Percentiles rank a stretch among this genome's conserved stretches.
Conservation (phyloP, 1,140 invertebrate species). For the Leptestheria dahalacensis region DNA sequence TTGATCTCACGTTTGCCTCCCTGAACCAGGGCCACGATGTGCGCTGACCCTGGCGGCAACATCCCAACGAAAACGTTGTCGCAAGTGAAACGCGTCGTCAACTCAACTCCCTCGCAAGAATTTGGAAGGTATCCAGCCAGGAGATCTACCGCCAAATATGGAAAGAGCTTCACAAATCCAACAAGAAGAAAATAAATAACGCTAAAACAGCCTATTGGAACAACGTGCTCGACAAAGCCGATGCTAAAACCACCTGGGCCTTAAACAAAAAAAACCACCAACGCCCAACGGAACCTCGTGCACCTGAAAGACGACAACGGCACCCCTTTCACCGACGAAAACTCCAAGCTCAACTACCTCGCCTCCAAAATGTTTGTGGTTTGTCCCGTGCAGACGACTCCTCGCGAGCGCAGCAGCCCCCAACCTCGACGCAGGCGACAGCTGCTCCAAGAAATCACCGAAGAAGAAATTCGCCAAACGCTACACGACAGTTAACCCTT, state of each 20-base stretch:
- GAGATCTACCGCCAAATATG: background rate
- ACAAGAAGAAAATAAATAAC: background rate
- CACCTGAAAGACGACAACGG: slow-evolving; percentile 4
- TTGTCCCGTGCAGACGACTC: background rate
- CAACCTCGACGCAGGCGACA: background rate
- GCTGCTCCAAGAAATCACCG: background rate
- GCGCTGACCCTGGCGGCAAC: too few relatives aligned
- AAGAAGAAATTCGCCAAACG: background rate
- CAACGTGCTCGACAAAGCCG: background rate
- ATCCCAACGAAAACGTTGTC: background rate
- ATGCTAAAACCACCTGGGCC: background rate
- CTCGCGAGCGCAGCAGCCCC: background rate
- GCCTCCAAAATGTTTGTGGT: background rate
- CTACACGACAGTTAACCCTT: background rate
- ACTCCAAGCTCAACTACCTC: background rate
- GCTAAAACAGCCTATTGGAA: background rate
- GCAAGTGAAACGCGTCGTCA: background rate
- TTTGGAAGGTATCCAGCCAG: background rate
- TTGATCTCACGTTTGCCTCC: background rate
- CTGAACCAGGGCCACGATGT: too few relatives aligned
- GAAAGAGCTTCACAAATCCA: background rate
- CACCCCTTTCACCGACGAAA: background rate
- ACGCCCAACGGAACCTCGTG: background rate
- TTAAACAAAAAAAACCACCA: background rate
- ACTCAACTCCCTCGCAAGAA: background rate